Base-by-base conservation (phyloP, 1,140 invertebrate genomes). In the Danaus plexippus region DNA sequence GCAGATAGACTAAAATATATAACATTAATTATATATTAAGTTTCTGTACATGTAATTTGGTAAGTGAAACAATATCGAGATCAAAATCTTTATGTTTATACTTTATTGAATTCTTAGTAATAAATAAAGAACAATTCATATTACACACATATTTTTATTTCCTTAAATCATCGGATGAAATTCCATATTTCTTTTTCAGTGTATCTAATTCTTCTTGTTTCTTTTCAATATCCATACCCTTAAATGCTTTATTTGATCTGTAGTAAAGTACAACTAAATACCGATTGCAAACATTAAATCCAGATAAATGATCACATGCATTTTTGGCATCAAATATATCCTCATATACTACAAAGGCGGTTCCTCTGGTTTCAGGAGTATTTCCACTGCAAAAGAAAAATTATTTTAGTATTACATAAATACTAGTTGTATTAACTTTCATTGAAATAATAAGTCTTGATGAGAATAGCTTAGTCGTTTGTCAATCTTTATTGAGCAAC, bases 311-410 rank as follows among this genome's bases (percentile, higher is more conserved):
- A 88, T 99, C 98, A 88, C 98, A 99, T 9, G 98, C 98, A 90
- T 99, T 99, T 88, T 99, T 99, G 0, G 98, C 98, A 91, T 99
- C 98, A 90, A 99, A 99, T 71, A 99, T 99, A 80, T 99, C 98
- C 89, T 99, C 98, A 88, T 99, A 99, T 1, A 99, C 97, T 49
- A 99, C 97, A 91, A 99, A 99, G 12, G 98, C 98, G 52, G 98
- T 99, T 46, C 98, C 98, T 88, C 96, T 92, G 0, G 97, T 98
- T 88, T 99, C 98, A 15, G 97, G 94, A 18, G 98, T 99, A 70
- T 98, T 99, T 1, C 98, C 98, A 40, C 96, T 98, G 81, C 60
- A 91, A 89, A 22, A 44, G 9, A 54, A 47, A 51, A 62, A 32
- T 48, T 43, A 46, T 32, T 32, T 32, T 32, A 32, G 22, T 32